These are phyloP conservation scores for Apeltes quadracus DNA, from an alignment of 2,113 vertebrate species.

Conservation along the genomic window DNA sequence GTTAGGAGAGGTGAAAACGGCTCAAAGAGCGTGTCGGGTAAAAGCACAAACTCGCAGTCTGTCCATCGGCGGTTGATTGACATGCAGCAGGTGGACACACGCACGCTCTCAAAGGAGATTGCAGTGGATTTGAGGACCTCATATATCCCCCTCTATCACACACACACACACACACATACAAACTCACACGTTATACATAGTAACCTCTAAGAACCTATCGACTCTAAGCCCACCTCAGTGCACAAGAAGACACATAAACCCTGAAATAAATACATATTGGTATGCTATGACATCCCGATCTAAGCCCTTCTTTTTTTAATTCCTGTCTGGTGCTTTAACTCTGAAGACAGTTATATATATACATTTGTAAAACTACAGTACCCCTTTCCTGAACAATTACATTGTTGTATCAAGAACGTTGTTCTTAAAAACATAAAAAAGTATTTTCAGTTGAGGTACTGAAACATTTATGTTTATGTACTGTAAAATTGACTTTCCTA, in stretches of 20 bases:
- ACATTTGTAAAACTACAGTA: not conserved
- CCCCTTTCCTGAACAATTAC: not conserved
- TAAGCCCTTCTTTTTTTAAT: slow-evolving; percentile 39
- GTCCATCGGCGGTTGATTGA: slow-evolving; percentile 61
- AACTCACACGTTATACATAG: slow-evolving; percentile 47
- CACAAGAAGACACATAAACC: slow-evolving; percentile 41
- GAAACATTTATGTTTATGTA: not conserved
- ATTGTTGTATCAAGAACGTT: not conserved
- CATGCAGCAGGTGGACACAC: slow-evolving; percentile 70
- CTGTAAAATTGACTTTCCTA: slow-evolving; percentile 6
- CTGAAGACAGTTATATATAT: not conserved
- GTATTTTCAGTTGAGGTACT: not conserved
- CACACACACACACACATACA: slow-evolving; percentile 43
- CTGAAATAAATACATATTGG: slow-evolving; percentile 16
- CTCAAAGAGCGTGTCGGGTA: slow-evolving; percentile 2
- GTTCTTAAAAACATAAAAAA: slow-evolving; percentile 6
- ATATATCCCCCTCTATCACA: slow-evolving; percentile 44
- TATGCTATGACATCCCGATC: slow-evolving; percentile 20
- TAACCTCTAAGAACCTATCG: slow-evolving; percentile 33
- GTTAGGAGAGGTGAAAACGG: slow-evolving; percentile 5
- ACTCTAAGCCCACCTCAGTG: slow-evolving; percentile 41
- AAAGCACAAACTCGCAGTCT: slow-evolving; percentile 25
- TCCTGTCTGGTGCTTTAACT: not conserved
- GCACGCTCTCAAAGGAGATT: slow-evolving; percentile 70
- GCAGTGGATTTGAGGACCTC: slow-evolving; percentile 70